Evolutionary conservation across 2,113 vertebrate species (phyloP).

Genomic region (Taxidea taxus): DNA sequence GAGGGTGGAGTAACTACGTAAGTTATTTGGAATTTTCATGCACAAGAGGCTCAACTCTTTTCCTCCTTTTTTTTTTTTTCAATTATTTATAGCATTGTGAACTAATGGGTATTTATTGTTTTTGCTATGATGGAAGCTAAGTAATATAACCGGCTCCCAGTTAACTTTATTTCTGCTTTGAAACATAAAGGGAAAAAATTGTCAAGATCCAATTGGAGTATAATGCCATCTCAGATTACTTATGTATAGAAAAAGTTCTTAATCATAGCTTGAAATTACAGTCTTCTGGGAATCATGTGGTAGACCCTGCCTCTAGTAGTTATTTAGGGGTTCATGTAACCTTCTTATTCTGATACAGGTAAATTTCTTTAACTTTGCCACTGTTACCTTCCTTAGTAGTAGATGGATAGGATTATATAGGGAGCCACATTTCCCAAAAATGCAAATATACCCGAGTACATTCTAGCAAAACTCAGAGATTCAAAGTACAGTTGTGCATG

Average conservation of each 20-base stretch:
- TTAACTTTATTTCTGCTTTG: constrained; percentile 4
- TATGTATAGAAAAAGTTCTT: background rate
- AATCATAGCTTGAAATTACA: background rate
- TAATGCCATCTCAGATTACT: background rate
- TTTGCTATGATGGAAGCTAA: background rate
- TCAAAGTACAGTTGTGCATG: background rate
- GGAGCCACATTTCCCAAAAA: background rate
- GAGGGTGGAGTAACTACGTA: background rate
- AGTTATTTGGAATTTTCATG: background rate
- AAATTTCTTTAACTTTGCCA: background rate
- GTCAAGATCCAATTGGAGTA: background rate
- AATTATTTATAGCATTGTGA: background rate
- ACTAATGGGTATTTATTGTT: background rate
- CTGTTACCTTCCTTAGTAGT: background rate
- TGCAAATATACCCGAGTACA: background rate
- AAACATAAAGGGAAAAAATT: constrained; percentile 2
- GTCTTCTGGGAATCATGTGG: background rate
- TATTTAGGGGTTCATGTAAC: background rate
- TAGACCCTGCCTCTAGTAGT: background rate
- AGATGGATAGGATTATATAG: background rate
- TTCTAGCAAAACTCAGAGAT: background rate
- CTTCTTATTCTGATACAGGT: background rate
- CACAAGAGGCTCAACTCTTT: background rate
- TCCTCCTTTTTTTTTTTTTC: background rate
- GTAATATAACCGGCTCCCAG: background rate